Base-by-base conservation (phyloP, 2,888 invertebrate genomes). In the Melikaiella ostensackeni region DNA sequence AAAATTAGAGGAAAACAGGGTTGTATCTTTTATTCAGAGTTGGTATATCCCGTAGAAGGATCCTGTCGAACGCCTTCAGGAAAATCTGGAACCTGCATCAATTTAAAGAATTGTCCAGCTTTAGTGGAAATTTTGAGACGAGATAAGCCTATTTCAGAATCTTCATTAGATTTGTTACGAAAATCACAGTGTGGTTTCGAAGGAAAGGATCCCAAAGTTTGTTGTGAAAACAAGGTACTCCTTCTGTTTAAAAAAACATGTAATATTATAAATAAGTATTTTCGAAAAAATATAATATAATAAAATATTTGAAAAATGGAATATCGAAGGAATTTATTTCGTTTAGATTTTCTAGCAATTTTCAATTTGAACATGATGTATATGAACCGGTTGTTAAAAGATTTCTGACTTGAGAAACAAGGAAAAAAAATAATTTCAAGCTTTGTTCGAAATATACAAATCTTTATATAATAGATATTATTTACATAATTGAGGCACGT, bases 171-270 rank as follows among this genome's bases (percentile, higher is more conserved):
- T 0, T 89, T 89, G 57, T 84, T 93, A 2, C 81, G 88, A 62
- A 85, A 87, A 8, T 91, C 92, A 0, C 89, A 91, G 19, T 93
- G 93, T 79, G 93, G 93, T 11, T 92, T 89, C 80, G 91, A 92
- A 0, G 92, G 91, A 3, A 82, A 75, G 9, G 84, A 87, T 38
- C 92, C 93, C 0, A 90, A 90, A 82, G 92, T 93, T 16, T 92
- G 92, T 81, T 92, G 92, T 82, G 84, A 86, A 74, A 79, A 38
- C 38, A 50, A 76, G 79, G 82, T 83, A 81, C 16, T 59, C 7
- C 27, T 59, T 16, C 42, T 42, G 11, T 16, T 0, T 5, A 11
- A 6, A 16, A 42, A 16, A 42, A 42, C 4, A 16, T 42, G 1
- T 38, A 38, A 38, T 13, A 42, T 42, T 38, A 38, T 30, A 2